A percentile compares a stretch with the other conserved stretches of the same genome.
phyloP scores from a whole-genome alignment of 92 coral and sea anemone species.

The Epizoanthus rinbou region DNA sequence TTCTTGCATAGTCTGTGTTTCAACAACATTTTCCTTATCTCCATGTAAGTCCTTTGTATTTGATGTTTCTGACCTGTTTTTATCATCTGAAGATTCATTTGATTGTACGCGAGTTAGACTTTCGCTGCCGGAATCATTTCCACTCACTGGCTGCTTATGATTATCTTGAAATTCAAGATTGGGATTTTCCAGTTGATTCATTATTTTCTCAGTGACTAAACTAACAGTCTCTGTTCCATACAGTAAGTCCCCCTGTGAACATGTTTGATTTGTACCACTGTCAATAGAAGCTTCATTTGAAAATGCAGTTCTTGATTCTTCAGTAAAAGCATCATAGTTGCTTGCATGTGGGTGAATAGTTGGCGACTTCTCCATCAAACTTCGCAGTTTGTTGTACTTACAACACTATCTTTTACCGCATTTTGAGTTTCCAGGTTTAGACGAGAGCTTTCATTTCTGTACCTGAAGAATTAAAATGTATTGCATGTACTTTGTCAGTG shows the following conservation, averaged over 20 bases:
- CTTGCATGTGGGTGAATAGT: not conserved
- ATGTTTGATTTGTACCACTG: not conserved
- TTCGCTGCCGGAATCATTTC: not conserved
- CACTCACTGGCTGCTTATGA: not conserved
- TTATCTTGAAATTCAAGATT: not conserved
- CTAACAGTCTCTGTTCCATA: slow-evolving; percentile 39
- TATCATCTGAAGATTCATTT: not conserved
- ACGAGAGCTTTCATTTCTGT: not conserved
- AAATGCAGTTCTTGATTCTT: not conserved
- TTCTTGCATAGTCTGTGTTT: not conserved
- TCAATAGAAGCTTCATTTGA: not conserved
- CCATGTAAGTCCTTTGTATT: not conserved
- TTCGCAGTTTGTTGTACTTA: not conserved
- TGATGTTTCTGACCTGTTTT: not conserved
- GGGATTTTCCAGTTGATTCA: not conserved
- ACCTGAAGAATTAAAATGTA: not conserved
- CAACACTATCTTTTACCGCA: not conserved
- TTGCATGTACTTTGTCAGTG: not conserved
- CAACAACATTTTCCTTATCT: not conserved
- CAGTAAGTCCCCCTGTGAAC: slow-evolving; percentile 7
- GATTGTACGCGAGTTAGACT: not conserved
- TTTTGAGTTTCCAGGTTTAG: not conserved
- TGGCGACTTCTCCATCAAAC: slow-evolving; percentile 21
- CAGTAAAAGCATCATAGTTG: not conserved
- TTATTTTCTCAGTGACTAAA: slow-evolving; percentile 16